Percentiles rank a stretch among this genome's conserved stretches.
Conservation (phyloP, 2,888 invertebrate species). For the Tiliacea citrago region DNA sequence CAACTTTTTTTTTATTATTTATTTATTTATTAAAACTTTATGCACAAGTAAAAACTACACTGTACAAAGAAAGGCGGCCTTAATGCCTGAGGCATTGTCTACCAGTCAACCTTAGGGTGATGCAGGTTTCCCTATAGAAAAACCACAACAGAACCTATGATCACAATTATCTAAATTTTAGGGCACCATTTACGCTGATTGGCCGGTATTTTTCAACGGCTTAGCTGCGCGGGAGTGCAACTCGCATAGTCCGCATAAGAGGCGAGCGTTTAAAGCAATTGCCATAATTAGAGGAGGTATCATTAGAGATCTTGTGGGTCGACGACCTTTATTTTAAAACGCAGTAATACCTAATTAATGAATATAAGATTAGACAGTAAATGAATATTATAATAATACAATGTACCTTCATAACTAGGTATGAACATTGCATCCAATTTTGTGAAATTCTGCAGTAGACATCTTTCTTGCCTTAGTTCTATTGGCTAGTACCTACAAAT, state of each 20-base stretch:
- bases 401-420: too few relatives aligned
- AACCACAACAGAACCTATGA: too few relatives aligned
- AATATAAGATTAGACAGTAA: not conserved
- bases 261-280: slow-evolving; percentile 65
- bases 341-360: slow-evolving; percentile 37
- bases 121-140: too few relatives aligned
- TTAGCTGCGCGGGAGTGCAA: slow-evolving; percentile 40
- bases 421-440: not conserved
- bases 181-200: slow-evolving; percentile 57
- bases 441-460: not conserved
- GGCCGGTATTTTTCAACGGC: slow-evolving; percentile 52
- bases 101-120: too few relatives aligned
- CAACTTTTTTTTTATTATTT: too few relatives aligned
- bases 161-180: slow-evolving; percentile 61
- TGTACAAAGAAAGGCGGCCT: too few relatives aligned
- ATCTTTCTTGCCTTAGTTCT: not conserved
- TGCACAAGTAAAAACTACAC: too few relatives aligned
- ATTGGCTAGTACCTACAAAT: not conserved
- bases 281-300: slow-evolving; percentile 66
- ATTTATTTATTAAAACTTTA: too few relatives aligned
- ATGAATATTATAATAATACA: not conserved
- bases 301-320: slow-evolving; percentile 61
- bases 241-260: slow-evolving; percentile 64
- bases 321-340: slow-evolving; percentile 38
- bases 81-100: too few relatives aligned